A percentile compares a stretch with the other conserved stretches of the same genome.
These are phyloP conservation scores for Tetranychus piercei DNA, from an alignment of 2,888 invertebrate species.

Conservation along the genomic window DNA sequence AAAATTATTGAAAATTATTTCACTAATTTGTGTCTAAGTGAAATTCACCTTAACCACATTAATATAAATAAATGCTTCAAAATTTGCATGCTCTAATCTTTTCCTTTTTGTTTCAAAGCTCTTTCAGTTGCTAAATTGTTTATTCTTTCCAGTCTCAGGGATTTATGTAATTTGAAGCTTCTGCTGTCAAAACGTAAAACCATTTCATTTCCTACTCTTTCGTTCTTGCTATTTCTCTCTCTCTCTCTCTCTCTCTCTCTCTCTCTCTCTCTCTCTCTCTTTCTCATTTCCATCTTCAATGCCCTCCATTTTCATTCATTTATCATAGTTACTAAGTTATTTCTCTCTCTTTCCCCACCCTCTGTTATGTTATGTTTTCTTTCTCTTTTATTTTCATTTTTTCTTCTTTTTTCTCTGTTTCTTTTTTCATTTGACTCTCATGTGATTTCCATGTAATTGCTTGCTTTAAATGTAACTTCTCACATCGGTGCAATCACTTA, in stretches of 20 bases:
- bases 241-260: neutral
- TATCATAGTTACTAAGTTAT: neutral
- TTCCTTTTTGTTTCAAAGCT: no score
- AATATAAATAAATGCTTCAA: no score
- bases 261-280: conserved; percentile 1
- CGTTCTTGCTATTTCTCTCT: neutral
- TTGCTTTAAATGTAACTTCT: neutral
- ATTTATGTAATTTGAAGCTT: no score
- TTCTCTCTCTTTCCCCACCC: neutral
- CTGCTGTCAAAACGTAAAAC: neutral
- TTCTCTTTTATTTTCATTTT: neutral
- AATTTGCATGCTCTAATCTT: no score
- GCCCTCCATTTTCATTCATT: neutral
- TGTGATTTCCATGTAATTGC: neutral
- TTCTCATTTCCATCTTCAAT: neutral
- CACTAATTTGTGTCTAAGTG: no score
- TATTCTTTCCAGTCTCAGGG: no score
- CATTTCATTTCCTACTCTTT: neutral
- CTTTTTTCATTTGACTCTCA: neutral
- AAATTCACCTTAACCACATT: no score
- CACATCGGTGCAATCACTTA: no score
- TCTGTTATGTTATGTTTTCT: neutral
- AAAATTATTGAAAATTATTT: no score
- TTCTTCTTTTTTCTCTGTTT: neutral
- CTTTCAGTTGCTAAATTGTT: no score